Conservation (phyloP, 2,888 invertebrate genomes). For the Tipula lateralis region DNA sequence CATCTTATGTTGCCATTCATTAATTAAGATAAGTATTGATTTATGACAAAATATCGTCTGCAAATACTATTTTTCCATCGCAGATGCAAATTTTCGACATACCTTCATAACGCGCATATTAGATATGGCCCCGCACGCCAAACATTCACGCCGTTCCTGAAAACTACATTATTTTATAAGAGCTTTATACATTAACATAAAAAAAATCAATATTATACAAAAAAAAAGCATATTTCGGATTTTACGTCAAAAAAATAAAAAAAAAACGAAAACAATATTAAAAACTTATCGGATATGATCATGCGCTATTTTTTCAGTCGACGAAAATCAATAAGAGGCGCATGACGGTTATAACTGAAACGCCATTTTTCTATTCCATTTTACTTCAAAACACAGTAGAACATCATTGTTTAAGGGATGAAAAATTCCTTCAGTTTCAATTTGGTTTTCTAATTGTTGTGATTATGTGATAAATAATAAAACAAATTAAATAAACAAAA, state of each 20-base stretch:
- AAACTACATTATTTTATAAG: not conserved
- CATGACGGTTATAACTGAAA: not conserved
- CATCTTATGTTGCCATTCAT: not conserved
- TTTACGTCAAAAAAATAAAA: not conserved
- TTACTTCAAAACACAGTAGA: not conserved
- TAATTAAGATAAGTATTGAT: not conserved
- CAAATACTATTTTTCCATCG: not conserved
- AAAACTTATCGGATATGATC: not conserved
- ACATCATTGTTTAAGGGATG: not conserved
- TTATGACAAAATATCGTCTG: no score
- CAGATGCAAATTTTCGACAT: not conserved
- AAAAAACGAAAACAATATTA: not conserved
- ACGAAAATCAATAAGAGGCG: not conserved
- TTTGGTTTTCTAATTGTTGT: slow-evolving; percentile 25
- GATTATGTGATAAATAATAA: slow-evolving; percentile 4
- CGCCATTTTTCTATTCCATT: not conserved
- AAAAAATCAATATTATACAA: not conserved
- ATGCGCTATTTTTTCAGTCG: not conserved
- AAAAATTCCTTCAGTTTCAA: slow-evolving; percentile 25
- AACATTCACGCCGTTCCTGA: not conserved
- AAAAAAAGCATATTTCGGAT: not conserved
- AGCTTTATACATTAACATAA: not conserved
- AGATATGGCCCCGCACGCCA: not conserved
- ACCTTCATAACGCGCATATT: not conserved
- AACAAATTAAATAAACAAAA: not conserved